A percentile compares a stretch with the other conserved stretches of the same genome.
phyloP scores from a whole-genome alignment of 2,797 vertebrate genomes.

The Danio kyathit region DNA sequence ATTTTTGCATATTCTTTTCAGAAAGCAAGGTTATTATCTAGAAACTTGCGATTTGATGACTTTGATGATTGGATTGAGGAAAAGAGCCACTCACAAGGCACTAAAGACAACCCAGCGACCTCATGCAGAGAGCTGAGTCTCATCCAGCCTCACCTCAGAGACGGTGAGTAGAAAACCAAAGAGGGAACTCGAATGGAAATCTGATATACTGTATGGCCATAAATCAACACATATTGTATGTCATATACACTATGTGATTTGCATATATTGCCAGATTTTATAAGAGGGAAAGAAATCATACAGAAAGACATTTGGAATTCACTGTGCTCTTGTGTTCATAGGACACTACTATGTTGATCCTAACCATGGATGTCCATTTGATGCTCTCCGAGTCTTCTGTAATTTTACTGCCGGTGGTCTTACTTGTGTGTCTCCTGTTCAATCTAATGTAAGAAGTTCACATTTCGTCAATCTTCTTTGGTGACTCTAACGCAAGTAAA shows the following conservation, averaged over 20 bases:
- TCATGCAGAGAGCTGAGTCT: slow-evolving; percentile 79
- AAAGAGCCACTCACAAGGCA: slow-evolving; percentile 65
- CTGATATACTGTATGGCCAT: too few relatives aligned
- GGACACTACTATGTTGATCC: slow-evolving; percentile 83
- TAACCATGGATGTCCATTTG: slow-evolving; percentile 80
- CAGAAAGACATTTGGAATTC: not conserved
- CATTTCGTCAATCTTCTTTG: not conserved
- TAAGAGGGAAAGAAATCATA: not conserved
- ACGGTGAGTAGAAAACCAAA: slow-evolving; percentile 68
- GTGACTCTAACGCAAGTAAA: not conserved
- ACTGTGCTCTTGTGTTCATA: slow-evolving; percentile 50
- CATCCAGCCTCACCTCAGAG: slow-evolving; percentile 68
- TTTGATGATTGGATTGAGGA: slow-evolving; percentile 46
- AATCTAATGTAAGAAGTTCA: slow-evolving; percentile 68
- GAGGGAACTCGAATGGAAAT: too few relatives aligned
- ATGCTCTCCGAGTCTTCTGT: slow-evolving; percentile 80
- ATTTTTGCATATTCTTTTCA: slow-evolving; percentile 12
- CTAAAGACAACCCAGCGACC: slow-evolving; percentile 75
- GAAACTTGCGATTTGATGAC: slow-evolving; percentile 27
- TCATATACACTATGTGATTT: too few relatives aligned
- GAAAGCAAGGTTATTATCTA: not conserved
- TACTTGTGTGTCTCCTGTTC: slow-evolving; percentile 76
- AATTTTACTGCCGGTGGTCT: slow-evolving; percentile 82
- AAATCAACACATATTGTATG: too few relatives aligned
- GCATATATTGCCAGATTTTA: too few relatives aligned